Base-by-base conservation (phyloP, 2,888 invertebrate genomes). In the Epirrita christyi region DNA sequence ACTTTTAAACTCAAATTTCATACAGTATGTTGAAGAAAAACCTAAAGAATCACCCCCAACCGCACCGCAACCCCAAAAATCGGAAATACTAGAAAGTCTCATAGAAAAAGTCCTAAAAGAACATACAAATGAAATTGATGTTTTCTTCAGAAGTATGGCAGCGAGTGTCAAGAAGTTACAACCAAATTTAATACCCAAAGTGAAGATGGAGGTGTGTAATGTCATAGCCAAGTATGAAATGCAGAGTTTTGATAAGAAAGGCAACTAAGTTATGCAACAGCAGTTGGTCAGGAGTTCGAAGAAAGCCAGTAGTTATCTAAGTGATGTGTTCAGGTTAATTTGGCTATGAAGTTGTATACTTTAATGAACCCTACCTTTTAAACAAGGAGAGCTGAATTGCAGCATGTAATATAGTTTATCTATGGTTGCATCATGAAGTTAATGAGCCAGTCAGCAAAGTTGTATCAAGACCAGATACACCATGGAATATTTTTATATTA, bases 171-270 rank as follows among this genome's bases (percentile, higher is more conserved):
- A 91, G 64, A 92, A 92, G 64, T 71, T 92, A 66, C 90, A 89
- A 59, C 92, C 92, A 7, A 89, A 86, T 70, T 73, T 92, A 63
- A 91, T 92, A 69, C 92, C 92, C 15, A 91, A 91, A 78, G 91
- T 91, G 0, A 92, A 92, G 65, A 91, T 92, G 92, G 92, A 92
- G 73, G 92, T 92, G 14, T 92, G 92, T 61, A 92, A 89, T 76
- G 91, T 92, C 5, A 91, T 92, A 52, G 92, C 92, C 0, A 92
- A 91, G 68, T 92, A 92, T 72, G 92, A 92, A 77, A 91, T 92
- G 90, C 90, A 90, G 64, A 90, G 83, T 75, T 91, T 88, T 70
- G 88, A 89, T 34, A 90, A 85, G 62, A 85, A 75, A 53, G 57
- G 72, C 53, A 72, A 66, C 52, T 70, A 61, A n/a, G n/a, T n/a